Base-by-base conservation (phyloP, 92 coral and sea anemone species). In the Parazoanthus swiftii region DNA sequence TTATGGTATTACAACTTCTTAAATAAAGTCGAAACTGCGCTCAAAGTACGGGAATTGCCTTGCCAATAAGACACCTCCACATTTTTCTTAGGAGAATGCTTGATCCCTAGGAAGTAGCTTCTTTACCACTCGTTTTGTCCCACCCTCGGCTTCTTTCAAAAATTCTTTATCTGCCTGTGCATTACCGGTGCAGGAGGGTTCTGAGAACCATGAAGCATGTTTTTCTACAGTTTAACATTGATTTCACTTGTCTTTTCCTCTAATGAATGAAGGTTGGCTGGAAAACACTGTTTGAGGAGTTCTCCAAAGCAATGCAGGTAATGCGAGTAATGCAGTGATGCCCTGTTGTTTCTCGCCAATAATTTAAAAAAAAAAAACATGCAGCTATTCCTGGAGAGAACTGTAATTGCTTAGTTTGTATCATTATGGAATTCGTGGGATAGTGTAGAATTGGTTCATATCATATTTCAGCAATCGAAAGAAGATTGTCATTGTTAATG, bases 261-360 rank as follows among this genome's bases (percentile, higher is more conserved):
- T 5, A 44, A 70, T 68, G 16, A 42, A 42, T 77, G 4, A 84
- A 97, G 99, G 99, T 97, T 91, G 99, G 95, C 26, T 97, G 98
- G 98, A 92, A 97, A 84, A 92, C 98, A 8, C 75, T 97, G 46
- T 95, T 97, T 78, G 94, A 90, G 68, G 98, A 97, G 90, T 96
- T 97, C 68, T 92, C 94, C 80, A 95, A 95, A 88, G 97, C 99
- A 58, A 88, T 92, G 90, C 96, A 96, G 96, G 98, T 96, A 89
- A 80, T 6, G 25, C 80, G 42, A 20, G 8, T 46, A 33, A 13
- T 74, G 78, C 18, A 48, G 79, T 25, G 10, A 16, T 2, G 20
- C 43, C 9, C 58, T 11, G 26, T 6, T 0, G 70, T 7, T 4
- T 23, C 6, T 23, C 70, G 5, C 26, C 1, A 20, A 0, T 63